A percentile compares a stretch with the other conserved stretches of the same genome.
phyloP scores from a whole-genome alignment of 2,113 vertebrate genomes.

The Chionomys nivalis region DNA sequence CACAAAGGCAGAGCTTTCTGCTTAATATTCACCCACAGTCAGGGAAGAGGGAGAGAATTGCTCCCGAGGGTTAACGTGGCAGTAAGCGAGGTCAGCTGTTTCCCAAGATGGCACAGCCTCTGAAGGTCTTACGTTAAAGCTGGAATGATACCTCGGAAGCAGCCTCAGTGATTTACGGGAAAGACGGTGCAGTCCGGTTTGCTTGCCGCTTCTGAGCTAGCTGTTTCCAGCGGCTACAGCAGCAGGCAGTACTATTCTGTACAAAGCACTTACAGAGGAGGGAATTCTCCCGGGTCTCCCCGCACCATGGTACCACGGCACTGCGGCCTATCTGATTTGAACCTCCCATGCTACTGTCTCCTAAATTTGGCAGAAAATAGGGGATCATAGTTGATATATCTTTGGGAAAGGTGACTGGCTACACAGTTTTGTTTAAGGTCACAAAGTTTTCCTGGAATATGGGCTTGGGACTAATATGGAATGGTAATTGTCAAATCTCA shows the following conservation, averaged over 20 bases:
- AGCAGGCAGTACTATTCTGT: accelerated
- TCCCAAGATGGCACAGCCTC: conserved; percentile 58
- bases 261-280: neutral
- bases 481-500: neutral
- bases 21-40: conserved; percentile 59
- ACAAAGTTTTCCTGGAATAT: neutral
- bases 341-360: neutral
- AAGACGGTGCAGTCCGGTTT: neutral
- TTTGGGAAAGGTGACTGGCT: neutral
- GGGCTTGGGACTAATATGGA: neutral
- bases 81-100: conserved; percentile 67
- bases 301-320: neutral
- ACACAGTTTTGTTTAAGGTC: too few species aligned
- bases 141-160: neutral
- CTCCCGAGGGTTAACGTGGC: conserved; percentile 23
- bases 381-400: neutral
- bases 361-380: neutral
- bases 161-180: conserved; percentile 27
- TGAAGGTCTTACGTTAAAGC: conserved; percentile 31
- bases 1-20: neutral
- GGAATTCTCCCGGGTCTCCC: neutral
- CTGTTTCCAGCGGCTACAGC: neutral
- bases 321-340: neutral
- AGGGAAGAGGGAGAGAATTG: neutral
- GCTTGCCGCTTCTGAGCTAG: neutral